Base-by-base conservation (phyloP, 2,888 invertebrate species). In the Macrostomum cliftonense region DNA sequence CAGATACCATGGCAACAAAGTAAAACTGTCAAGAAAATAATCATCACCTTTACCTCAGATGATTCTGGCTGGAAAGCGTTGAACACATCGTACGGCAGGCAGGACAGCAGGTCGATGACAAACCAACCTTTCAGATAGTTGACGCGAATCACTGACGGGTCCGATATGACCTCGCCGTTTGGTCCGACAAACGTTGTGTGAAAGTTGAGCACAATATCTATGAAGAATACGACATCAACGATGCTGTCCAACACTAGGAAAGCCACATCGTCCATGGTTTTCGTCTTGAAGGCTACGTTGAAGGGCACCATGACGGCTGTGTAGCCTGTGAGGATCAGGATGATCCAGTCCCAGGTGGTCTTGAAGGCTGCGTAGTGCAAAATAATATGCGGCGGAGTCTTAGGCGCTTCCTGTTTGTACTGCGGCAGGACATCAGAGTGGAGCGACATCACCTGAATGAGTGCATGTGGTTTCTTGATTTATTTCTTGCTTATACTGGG, bases 91-190 rank as follows among this genome's bases (percentile, higher is more conserved):
- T 97, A 97, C 57, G 97, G 97, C 73, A 97, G 79, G 75, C 97
- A 99, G 64, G 93, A 93, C 58, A 97, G 79, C 66, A 99, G 78
- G 74, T 97, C 97, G 69, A 97, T 93, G 64, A 97, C 82, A 76
- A 97, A 97, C 97, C 97, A 99, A 60, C 91, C 91, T 74, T 89
- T 88, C 65, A 97, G 78, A 75, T 97, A 99, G 77, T 97, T 97
- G 82, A 51, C 42, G 4, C 54, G 42, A 16, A 55, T 55, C 11
- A 53, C 47, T 36, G 89, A 89, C 16, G 97, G 95, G 74, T 97
- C 97, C 64, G 91, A 91, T 62, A 97, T 93, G 60, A 97, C 95
- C 61, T 76, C 75, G 14, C 76, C 77, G 39, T 73, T 73, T 1
- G 75, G 85, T 45, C 97, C 97, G 63, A 97, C 97, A 75, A 97